A percentile compares a stretch with the other conserved stretches of the same genome.
These are phyloP conservation scores for Strigops habroptila DNA, from an alignment of 2,113 vertebrate genomes.

Conservation along the genomic window DNA sequence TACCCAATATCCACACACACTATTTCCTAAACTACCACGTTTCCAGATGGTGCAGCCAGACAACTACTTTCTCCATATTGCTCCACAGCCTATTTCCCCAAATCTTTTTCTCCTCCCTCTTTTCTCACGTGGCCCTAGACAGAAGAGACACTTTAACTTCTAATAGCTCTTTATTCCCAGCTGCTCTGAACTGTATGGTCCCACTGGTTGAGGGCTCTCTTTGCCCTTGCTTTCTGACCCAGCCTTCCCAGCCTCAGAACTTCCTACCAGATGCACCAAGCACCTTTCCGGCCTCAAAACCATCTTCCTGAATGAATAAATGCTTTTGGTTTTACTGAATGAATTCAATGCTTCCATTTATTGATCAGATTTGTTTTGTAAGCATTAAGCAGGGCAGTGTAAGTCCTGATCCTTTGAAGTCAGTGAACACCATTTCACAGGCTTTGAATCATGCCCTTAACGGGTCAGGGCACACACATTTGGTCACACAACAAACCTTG, in stretches of 20 bases:
- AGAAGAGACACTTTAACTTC: background rate
- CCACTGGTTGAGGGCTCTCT: background rate
- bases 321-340: fast-evolving
- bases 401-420: background rate
- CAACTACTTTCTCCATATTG: background rate
- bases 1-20: fast-evolving
- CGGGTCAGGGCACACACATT: background rate
- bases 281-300: background rate
- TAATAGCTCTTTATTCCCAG: background rate
- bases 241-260: background rate
- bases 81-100: background rate
- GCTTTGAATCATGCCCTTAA: background rate
- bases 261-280: background rate
- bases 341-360: background rate
- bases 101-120: background rate
- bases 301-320: background rate
- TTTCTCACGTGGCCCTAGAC: background rate
- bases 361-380: background rate
- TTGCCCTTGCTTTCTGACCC: background rate
- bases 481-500: background rate
- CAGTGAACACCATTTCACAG: background rate
- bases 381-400: background rate
- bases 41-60: background rate
- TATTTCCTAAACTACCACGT: fast-evolving
- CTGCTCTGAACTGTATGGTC: background rate